phyloP scores from a whole-genome alignment of 2,113 vertebrate genomes.

The Gymnorhina tibicen region DNA sequence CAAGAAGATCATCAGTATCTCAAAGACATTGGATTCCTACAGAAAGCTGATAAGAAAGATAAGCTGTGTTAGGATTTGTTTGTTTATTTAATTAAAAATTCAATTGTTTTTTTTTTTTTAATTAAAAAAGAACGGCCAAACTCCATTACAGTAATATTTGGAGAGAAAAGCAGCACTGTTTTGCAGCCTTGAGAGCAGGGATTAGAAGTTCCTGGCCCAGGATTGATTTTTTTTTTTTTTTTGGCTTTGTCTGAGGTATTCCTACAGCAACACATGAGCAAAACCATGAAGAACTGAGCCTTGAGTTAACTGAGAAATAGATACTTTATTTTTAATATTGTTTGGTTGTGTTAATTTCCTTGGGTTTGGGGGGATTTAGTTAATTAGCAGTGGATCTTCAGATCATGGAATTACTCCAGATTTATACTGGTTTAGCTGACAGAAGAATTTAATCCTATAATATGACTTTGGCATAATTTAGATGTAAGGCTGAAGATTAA shows the following conservation, averaged over 20 bases:
- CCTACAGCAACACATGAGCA: neutral
- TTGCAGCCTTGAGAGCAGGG: neutral
- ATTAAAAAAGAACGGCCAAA: neutral
- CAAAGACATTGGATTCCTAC: neutral
- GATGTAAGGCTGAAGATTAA: slow-evolving; percentile 16
- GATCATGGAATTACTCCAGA: neutral
- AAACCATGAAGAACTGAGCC: neutral
- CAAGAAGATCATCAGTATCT: neutral
- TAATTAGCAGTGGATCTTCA: slow-evolving; percentile 9
- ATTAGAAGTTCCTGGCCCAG: neutral
- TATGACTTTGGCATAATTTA: neutral
- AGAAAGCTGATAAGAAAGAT: neutral
- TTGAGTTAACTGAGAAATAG: neutral
- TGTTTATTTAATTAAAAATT: neutral
- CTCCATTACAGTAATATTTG: neutral
- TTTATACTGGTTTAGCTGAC: neutral
- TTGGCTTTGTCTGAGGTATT: neutral
- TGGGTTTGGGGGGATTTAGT: neutral
- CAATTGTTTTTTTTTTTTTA: neutral
- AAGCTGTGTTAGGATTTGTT: neutral
- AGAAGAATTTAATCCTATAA: slow-evolving; percentile 31
- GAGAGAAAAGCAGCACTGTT: neutral
- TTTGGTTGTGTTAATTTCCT: neutral
- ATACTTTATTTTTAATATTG: neutral
- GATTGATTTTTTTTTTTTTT: neutral